phyloP scores from a whole-genome alignment of 2,113 vertebrate species.

The Lasiurus cinereus region DNA sequence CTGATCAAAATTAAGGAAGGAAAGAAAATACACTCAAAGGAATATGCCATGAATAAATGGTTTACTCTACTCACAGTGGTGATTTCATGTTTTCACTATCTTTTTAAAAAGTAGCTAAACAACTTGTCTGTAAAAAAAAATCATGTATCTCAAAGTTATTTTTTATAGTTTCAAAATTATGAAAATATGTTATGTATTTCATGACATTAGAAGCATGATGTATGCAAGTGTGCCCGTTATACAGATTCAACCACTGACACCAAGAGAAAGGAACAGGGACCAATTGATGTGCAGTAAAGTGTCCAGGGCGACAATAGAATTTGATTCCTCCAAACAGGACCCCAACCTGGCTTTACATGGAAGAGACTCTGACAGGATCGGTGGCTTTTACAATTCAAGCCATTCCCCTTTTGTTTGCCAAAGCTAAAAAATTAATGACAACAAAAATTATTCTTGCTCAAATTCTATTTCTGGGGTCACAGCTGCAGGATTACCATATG shows the following conservation, averaged over 20 bases:
- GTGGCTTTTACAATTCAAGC: conserved; percentile 6
- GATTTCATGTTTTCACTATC: not conserved
- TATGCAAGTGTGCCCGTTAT: not conserved
- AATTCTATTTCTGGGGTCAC: conserved; percentile 77
- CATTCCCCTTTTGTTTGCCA: conserved; percentile 52
- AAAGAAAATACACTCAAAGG: not conserved
- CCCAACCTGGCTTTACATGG: not conserved
- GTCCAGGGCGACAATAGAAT: not conserved
- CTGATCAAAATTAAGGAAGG: not conserved
- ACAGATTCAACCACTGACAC: not conserved
- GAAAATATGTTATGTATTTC: not conserved
- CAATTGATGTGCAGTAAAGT: accelerated
- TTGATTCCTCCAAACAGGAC: not conserved
- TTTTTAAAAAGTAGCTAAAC: not conserved
- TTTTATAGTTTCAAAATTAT: conserved; percentile 15
- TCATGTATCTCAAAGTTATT: not conserved
- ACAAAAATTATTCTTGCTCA: conserved; percentile 56
- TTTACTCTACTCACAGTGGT: not conserved
- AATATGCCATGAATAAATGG: not conserved
- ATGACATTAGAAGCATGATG: not conserved
- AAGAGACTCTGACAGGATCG: not conserved
- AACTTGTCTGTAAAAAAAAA: not conserved
- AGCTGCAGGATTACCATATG: conserved; percentile 79
- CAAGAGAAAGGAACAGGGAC: not conserved
- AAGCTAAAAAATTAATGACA: conserved; percentile 51